These are phyloP conservation scores for Pipistrellus pipistrellus DNA, from an alignment of 2,797 vertebrate species.

Conservation along the genomic window DNA sequence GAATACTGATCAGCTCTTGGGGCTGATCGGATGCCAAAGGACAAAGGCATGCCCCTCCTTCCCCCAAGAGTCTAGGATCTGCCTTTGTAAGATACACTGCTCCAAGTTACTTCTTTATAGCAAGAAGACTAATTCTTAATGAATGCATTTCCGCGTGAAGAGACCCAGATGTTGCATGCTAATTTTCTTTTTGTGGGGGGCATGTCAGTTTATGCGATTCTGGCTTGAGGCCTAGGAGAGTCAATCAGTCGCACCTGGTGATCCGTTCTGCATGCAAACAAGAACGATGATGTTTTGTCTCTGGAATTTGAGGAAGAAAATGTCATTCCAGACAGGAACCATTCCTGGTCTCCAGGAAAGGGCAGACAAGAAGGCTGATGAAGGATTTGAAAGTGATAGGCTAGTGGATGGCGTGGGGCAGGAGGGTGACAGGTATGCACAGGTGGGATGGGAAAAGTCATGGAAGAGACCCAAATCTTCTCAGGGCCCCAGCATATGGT, in stretches of 20 bases:
- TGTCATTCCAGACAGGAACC: slow-evolving; percentile 67
- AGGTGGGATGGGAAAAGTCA: slow-evolving; percentile 34
- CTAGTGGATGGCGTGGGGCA: neutral
- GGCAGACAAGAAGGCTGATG: slow-evolving; percentile 20
- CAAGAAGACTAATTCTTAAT: slow-evolving; percentile 75
- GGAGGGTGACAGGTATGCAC: neutral
- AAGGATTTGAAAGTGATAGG: slow-evolving; percentile 55
- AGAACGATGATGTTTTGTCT: slow-evolving; percentile 62
- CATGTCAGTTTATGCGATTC: slow-evolving; percentile 70
- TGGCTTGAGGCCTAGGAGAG: slow-evolving; percentile 59
- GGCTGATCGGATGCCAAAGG: slow-evolving; percentile 27
- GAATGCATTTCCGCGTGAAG: slow-evolving; percentile 61
- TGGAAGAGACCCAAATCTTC: slow-evolving; percentile 45
- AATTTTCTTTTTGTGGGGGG: slow-evolving; percentile 74
- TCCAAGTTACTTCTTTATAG: slow-evolving; percentile 74
- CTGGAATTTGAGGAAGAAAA: slow-evolving; percentile 71
- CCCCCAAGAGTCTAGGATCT: neutral
- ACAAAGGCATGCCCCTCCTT: neutral
- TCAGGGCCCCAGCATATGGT: slow-evolving; percentile 61
- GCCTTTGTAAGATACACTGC: slow-evolving; percentile 20
- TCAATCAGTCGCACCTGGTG: slow-evolving; percentile 70
- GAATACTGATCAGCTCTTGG: slow-evolving; percentile 65
- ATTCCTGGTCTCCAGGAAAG: slow-evolving; percentile 55
- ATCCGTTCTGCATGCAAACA: slow-evolving; percentile 70
- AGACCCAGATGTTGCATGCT: slow-evolving; percentile 76